Evolutionary conservation across 2,888 invertebrate genomes (phyloP).

Genomic region (Catonia carolina): DNA sequence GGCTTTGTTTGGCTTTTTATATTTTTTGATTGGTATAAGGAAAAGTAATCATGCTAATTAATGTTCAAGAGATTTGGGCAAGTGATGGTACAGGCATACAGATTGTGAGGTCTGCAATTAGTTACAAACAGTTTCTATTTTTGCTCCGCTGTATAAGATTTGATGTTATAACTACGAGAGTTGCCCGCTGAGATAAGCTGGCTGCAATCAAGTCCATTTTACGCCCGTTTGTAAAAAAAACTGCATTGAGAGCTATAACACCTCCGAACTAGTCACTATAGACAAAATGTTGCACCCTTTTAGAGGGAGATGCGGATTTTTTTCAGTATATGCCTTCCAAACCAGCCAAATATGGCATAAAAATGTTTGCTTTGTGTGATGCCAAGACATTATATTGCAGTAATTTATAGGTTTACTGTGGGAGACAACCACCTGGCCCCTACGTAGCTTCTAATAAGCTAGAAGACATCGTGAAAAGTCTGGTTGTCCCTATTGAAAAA

Average conservation of each 20-base stretch:
- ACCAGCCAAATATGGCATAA: constrained; percentile 36
- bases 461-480: constrained; percentile 26
- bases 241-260: constrained; percentile 32
- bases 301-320: constrained; percentile 33
- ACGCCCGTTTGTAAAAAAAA: constrained; percentile 23
- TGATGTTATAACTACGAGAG: constrained; percentile 18
- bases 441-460: constrained; percentile 21
- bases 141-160: constrained; percentile 4
- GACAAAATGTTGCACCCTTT: constrained; percentile 34
- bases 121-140: constrained; percentile 1
- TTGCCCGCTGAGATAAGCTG: constrained; percentile 33
- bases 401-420: constrained; percentile 24
- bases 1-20: background rate
- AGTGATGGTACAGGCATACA: constrained; percentile 22
- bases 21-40: background rate
- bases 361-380: constrained; percentile 34
- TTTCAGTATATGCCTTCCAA: constrained; percentile 35
- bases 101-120: constrained; percentile 1
- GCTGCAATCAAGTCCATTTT: constrained; percentile 34
- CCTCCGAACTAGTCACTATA: constrained; percentile 29
- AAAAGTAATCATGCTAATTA: background rate
- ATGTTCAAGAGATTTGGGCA: constrained; percentile 18
- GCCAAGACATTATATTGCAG: constrained; percentile 18
- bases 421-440: constrained; percentile 22
- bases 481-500: constrained; percentile 24